Percentiles rank a stretch among this genome's conserved stretches.
phyloP scores from a whole-genome alignment of 2,888 invertebrate species.

The Siphonodentalium dalli region DNA sequence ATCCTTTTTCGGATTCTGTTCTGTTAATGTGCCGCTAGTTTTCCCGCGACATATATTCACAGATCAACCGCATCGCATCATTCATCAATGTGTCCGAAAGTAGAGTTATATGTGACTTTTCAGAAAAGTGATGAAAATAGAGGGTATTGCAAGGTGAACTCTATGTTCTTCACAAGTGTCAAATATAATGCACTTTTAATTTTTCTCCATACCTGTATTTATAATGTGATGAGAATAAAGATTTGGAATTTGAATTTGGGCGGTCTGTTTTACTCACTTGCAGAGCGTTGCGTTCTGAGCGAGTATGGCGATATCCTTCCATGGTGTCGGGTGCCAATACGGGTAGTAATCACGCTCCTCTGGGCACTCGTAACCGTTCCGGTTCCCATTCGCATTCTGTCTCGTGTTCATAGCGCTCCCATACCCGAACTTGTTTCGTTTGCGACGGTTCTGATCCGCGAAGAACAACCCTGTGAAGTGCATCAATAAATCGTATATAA shows the following conservation, averaged over 20 bases:
- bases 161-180: constrained; percentile 41
- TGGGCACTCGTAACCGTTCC: constrained; percentile 64
- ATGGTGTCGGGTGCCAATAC: constrained; percentile 65
- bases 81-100: no score
- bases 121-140: no score
- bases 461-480: constrained; percentile 55
- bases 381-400: constrained; percentile 61
- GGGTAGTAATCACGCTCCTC: constrained; percentile 65
- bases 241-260: no score
- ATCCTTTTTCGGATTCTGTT: no score
- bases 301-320: constrained; percentile 63
- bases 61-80: no score
- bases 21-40: no score
- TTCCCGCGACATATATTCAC: no score
- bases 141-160: constrained; percentile 24
- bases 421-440: constrained; percentile 52
- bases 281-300: constrained; percentile 59
- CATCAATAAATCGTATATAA: no score
- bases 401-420: constrained; percentile 60
- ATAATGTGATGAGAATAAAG: no score
- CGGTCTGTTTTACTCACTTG: constrained; percentile 44
- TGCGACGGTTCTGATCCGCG: constrained; percentile 60
- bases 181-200: constrained; percentile 38
- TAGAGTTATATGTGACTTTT: no score
- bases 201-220: no score